phyloP scores from a whole-genome alignment of 2,797 vertebrate genomes.

The Coregonus suidteri region DNA sequence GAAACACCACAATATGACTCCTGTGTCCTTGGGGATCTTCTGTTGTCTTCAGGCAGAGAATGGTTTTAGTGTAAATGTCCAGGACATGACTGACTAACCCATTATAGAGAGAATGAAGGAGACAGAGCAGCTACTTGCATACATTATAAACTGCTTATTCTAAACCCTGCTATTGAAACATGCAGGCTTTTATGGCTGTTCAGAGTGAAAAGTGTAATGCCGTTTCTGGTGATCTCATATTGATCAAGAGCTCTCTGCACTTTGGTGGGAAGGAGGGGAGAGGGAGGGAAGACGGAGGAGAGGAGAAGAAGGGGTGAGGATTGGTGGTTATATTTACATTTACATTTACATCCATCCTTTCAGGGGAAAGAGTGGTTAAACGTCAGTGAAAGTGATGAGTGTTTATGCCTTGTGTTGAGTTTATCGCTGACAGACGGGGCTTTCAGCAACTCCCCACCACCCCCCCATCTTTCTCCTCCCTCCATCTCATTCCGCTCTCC shows the following conservation, averaged over 20 bases:
- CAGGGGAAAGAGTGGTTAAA: conserved; percentile 46
- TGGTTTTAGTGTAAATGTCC: not conserved
- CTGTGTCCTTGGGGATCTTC: not conserved
- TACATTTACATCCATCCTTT: not conserved
- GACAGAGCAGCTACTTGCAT: not conserved
- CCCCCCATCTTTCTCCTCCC: conserved; percentile 28
- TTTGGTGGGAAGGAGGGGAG: conserved; percentile 46
- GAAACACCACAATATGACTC: not conserved
- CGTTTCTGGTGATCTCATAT: conserved; percentile 48
- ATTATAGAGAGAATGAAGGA: not conserved
- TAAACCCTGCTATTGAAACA: conserved; percentile 35
- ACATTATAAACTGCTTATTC: conserved; percentile 8
- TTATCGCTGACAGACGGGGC: not conserved
- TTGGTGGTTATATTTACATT: not conserved
- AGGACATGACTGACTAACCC: not conserved
- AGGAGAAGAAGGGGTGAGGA: conserved; percentile 25
- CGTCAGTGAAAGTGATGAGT: not conserved
- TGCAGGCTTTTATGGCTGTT: conserved; percentile 53
- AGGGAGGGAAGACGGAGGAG: conserved; percentile 31
- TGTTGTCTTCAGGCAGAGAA: not conserved
- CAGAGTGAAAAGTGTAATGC: conserved; percentile 44
- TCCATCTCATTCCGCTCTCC: not conserved
- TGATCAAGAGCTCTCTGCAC: conserved; percentile 64
- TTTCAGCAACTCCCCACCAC: not conserved
- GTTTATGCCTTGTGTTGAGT: not conserved